A percentile compares a stretch with the other conserved stretches of the same genome.
These are phyloP conservation scores for Aphidoletes aphidimyza DNA, from an alignment of 2,888 invertebrate genomes.

Conservation along the genomic window DNA sequence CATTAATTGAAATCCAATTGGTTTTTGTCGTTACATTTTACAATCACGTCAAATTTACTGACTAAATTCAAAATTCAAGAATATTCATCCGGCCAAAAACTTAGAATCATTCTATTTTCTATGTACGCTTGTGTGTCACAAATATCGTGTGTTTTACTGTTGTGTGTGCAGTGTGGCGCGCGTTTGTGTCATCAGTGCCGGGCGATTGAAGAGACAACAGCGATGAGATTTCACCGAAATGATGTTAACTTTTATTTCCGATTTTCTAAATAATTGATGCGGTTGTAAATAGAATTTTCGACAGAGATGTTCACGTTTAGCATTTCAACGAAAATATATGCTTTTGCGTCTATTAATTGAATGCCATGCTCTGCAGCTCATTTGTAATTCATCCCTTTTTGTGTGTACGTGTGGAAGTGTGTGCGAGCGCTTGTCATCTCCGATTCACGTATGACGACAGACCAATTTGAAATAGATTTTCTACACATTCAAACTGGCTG, in stretches of 20 bases:
- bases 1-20: conserved; percentile 53
- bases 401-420: not conserved
- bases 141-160: not conserved
- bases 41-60: conserved; percentile 13
- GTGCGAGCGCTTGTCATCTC: conserved; percentile 3
- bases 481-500: not conserved
- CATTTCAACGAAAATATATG: no score
- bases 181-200: not conserved
- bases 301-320: not conserved
- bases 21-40: conserved; percentile 46
- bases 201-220: not conserved
- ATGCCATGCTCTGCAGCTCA: not conserved
- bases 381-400: conserved; percentile 43
- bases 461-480: not conserved
- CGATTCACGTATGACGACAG: conserved; percentile 20
- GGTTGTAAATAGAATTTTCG: conserved; percentile 41
- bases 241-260: conserved; percentile 53
- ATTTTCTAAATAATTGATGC: conserved; percentile 39
- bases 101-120: not conserved
- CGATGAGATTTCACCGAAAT: not conserved
- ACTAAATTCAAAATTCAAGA: conserved; percentile 18
- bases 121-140: no score
- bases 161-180: not conserved
- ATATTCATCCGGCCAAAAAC: not conserved
- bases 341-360: not conserved